Conservation (phyloP, 2,113 vertebrate genomes). For the Phocoena sinus region DNA sequence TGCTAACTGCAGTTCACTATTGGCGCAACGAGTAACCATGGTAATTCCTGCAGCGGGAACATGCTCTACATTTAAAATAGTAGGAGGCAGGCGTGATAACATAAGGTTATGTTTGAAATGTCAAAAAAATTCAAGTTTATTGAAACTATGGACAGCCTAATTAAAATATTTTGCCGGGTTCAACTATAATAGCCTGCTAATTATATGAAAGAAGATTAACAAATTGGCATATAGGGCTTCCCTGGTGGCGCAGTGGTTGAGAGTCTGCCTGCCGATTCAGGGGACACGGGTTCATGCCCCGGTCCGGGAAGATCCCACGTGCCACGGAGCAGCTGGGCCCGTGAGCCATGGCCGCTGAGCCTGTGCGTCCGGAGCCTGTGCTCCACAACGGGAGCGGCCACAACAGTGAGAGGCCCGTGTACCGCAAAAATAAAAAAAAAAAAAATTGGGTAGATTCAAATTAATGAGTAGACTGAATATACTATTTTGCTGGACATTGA, state of each 20-base stretch:
- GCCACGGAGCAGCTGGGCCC: too few species aligned
- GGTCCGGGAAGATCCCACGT: too few species aligned
- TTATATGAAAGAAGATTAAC: constrained; percentile 56
- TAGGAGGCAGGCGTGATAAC: constrained; percentile 27
- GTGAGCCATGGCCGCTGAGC: too few species aligned
- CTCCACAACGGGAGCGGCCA: too few species aligned
- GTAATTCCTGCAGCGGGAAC: constrained; percentile 57
- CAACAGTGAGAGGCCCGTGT: too few species aligned
- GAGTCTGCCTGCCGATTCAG: too few species aligned
- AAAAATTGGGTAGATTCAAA: not conserved
- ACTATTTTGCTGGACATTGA: not conserved
- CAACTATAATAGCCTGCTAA: constrained; percentile 50
- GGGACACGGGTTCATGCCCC: too few species aligned
- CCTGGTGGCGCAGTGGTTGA: too few species aligned
- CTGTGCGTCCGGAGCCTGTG: too few species aligned
- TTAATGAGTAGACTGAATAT: not conserved
- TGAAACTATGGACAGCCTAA: constrained; percentile 53
- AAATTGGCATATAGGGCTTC: not conserved
- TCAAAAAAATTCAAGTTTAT: constrained; percentile 60
- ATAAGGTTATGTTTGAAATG: constrained; percentile 68
- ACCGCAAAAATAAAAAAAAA: too few species aligned
- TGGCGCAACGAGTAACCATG: constrained; percentile 66
- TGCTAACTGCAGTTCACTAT: constrained; percentile 34
- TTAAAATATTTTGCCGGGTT: constrained; percentile 66
- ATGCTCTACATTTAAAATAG: constrained; percentile 62